Base-by-base conservation (phyloP, 1,140 invertebrate species). In the Diorhabda carinulata region DNA sequence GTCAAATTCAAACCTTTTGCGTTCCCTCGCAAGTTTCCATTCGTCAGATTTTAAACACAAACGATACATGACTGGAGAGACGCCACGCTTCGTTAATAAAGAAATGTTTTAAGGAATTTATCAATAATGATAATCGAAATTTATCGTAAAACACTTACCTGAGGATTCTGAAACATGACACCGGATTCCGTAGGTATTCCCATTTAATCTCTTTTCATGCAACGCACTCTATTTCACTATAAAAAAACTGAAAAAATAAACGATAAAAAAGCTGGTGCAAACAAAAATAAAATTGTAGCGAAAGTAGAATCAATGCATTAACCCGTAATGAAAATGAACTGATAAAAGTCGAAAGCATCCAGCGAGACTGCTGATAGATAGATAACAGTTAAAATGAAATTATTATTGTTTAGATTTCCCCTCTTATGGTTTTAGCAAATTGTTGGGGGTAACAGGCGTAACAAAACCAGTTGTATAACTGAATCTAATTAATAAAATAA, bases 321-420 rank as follows among this genome's bases (percentile, higher is more conserved):
- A 52, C 6, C 47, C n/a, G n/a, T 8, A 52, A 52, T 52, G 47
- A 52, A 52, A 52, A 8, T 52, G 47, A 52, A 52, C 47, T 52
- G 47, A 52, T 52, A 52, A 52, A 52, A 25, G 25, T 25, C 25
- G 25, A 25, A 25, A 52, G 47, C 47, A 52, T 8, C 47, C 6
- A 52, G 47, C 47, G 47, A 52, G 47, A 52, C 47, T 52, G n/a
- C 47, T 52, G 47, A 52, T 52, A 52, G 47, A 52, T n/a, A 52
- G 47, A 52, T 52, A 52, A 52, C 47, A 52, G 3, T 52, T n/a
- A n/a, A n/a, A 52, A 52, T 52, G 47, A 52, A 52, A 52, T 52
- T 52, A 52, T 52, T 52, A n/a, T 52, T 52, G 47, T 52, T 52
- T 52, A 52, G 47, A 52, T 52, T 52, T 52, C 47, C 47, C 47